Conservation (phyloP, 2,888 invertebrate species). For the Drosophila meridiana region DNA sequence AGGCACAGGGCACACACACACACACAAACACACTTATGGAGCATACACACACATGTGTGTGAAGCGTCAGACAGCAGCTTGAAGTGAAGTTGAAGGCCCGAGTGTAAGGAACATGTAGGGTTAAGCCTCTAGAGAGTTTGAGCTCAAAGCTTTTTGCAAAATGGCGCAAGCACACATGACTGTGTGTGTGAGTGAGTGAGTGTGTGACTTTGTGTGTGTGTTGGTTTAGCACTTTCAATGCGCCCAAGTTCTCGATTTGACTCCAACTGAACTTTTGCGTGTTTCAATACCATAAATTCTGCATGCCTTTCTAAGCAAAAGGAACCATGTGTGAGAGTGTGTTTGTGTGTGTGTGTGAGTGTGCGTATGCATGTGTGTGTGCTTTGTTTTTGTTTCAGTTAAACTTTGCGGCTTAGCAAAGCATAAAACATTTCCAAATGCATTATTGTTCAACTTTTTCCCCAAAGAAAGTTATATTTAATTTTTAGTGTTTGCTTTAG, state of each 20-base stretch:
- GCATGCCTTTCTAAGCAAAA: slow-evolving; percentile 65
- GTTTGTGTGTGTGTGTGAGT: neutral
- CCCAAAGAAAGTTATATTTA: slow-evolving; percentile 30
- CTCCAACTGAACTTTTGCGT: slow-evolving; percentile 78
- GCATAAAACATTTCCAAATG: slow-evolving; percentile 72
- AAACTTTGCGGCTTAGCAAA: slow-evolving; percentile 57
- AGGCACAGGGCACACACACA: slow-evolving; percentile 35
- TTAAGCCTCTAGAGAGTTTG: slow-evolving; percentile 44
- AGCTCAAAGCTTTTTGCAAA: slow-evolving; percentile 67
- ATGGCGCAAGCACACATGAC: slow-evolving; percentile 57
- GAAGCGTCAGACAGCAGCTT: slow-evolving; percentile 34
- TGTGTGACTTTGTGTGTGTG: slow-evolving; percentile 9
- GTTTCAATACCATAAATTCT: slow-evolving; percentile 80
- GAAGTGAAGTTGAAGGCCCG: slow-evolving; percentile 15
- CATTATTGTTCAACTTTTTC: slow-evolving; percentile 63
- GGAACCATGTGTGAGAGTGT: slow-evolving; percentile 5
- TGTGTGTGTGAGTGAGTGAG: neutral
- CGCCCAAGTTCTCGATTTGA: slow-evolving; percentile 77
- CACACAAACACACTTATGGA: neutral
- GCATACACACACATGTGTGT: slow-evolving; percentile 3
- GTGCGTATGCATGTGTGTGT: slow-evolving; percentile 4
- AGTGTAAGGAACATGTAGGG: slow-evolving; percentile 35
- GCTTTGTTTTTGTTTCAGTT: slow-evolving; percentile 48
- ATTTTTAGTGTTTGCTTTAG: slow-evolving; percentile 28
- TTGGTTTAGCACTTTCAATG: slow-evolving; percentile 61